Conservation (phyloP, 2,888 invertebrate species). For the Zaprionus bogoriensis region DNA sequence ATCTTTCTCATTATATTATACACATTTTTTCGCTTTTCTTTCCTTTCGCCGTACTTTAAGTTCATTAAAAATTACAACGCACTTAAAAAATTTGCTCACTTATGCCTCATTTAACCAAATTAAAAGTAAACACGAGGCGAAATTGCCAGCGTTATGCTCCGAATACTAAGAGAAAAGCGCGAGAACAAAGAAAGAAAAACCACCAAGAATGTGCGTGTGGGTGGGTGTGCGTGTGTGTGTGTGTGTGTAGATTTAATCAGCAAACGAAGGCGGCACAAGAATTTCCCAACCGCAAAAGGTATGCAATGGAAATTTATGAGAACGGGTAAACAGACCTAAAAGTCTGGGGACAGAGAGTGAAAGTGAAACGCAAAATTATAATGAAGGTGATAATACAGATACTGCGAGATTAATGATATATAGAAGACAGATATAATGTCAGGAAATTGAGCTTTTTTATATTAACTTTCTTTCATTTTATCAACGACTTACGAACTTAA, state of each 20-base stretch:
- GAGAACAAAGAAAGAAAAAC: slow-evolving; percentile 5
- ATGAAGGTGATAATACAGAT: slow-evolving; percentile 15
- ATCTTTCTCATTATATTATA: slow-evolving; percentile 25
- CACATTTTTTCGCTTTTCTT: slow-evolving; percentile 3
- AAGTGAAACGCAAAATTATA: slow-evolving; percentile 53
- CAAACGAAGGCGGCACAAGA: slow-evolving; percentile 24
- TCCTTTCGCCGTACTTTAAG: slow-evolving; percentile 38
- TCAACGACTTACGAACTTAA: too few relatives aligned
- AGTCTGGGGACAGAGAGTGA: slow-evolving; percentile 48
- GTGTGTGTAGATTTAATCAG: slow-evolving; percentile 60
- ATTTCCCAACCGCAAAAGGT: slow-evolving; percentile 64
- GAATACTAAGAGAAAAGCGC: slow-evolving; percentile 21
- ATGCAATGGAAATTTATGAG: slow-evolving; percentile 63
- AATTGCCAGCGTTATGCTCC: slow-evolving; percentile 42
- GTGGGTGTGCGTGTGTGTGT: slow-evolving; percentile 7
- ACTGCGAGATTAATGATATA: neutral
- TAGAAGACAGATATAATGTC: too few relatives aligned
- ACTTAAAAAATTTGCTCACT: slow-evolving; percentile 72
- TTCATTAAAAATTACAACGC: slow-evolving; percentile 73
- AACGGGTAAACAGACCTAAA: slow-evolving; percentile 24
- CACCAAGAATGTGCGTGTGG: slow-evolving; percentile 17
- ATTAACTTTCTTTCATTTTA: too few relatives aligned
- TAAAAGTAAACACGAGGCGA: slow-evolving; percentile 71
- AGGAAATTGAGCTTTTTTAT: too few relatives aligned
- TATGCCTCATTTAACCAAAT: slow-evolving; percentile 77